Base-by-base conservation (phyloP, 2,888 invertebrate genomes). In the Flabesymbios commensalis region DNA sequence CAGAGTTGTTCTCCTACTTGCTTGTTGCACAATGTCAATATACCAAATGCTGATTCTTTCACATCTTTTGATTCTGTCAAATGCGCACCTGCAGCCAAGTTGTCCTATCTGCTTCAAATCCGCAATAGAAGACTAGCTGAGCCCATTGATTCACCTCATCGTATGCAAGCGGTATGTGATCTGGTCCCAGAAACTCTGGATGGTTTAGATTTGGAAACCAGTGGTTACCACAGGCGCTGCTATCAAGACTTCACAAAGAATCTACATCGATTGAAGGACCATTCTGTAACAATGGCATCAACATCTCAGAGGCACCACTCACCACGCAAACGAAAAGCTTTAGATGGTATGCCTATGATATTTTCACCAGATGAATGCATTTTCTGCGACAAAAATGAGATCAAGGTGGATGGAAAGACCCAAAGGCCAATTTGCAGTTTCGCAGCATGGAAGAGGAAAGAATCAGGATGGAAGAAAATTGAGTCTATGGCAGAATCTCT, bases 171-270 rank as follows among this genome's bases (percentile, higher is more conserved):
- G 28, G 54, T 54, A 42, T 54, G 31, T 54, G 54, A 54, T 42
- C 54, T 45, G 54, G 43, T 54, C 39, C 42, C 54, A 19, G 43
- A 39, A 54, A 54, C 54, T 54, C 54, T 54, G 22, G n/a, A 39
- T 22, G 36, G 43, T 54, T n/a, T n/a, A n/a, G 24, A 54, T 22
- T 26, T 54, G 54, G 26, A 54, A 19, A 54, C 43, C 19, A n/a
- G 41, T 54, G 54, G 31, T 19, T 54, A 54, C 17, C 54, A 54
- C 54, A 41, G 54, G n/a, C 54, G 43, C n/a, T 54, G 54, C 41
- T 54, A 54, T 26, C 54, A 54, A 42, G n/a, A 22, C 41, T 54
- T 42, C 41, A 41, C n/a, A 45, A 42, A 17, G 43, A 54, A 45
- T 42, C 54, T 54, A 39, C 33, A 54, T 54, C 54, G 39, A 45